phyloP scores from a whole-genome alignment of 2,888 invertebrate genomes.

The Nowickia ferox region DNA sequence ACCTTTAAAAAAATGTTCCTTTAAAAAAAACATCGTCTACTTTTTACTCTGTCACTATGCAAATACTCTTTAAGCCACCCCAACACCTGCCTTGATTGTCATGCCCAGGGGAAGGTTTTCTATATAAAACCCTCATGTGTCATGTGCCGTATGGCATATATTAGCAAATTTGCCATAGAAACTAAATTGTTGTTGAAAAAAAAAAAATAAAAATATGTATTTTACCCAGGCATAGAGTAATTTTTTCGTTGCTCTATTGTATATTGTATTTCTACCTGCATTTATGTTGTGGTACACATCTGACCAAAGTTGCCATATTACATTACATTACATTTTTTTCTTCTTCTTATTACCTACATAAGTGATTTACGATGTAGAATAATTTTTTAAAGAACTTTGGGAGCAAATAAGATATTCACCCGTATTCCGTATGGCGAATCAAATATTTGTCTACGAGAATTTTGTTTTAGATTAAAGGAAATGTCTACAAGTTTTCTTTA shows the following conservation, averaged over 20 bases:
- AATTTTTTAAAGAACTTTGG: no score
- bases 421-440: no score
- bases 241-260: neutral
- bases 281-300: neutral
- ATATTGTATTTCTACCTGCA: slow-evolving; percentile 5
- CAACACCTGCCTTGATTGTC: neutral
- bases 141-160: neutral
- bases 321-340: neutral
- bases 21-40: neutral
- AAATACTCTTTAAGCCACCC: neutral
- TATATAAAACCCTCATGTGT: neutral
- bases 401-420: no score
- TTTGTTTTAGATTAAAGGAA: no score
- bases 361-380: no score
- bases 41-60: neutral
- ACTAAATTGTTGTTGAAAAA: slow-evolving; percentile 4
- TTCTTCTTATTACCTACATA: neutral
- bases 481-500: no score
- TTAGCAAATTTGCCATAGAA: slow-evolving; percentile 16
- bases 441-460: no score
- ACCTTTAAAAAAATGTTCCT: neutral
- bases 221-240: neutral
- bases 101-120: neutral
- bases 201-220: neutral
- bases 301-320: neutral